Evolutionary conservation across 1,140 invertebrate species (phyloP), one percentile per base, ranked within the genome.

Genomic region (Drosophila melanica): DNA sequence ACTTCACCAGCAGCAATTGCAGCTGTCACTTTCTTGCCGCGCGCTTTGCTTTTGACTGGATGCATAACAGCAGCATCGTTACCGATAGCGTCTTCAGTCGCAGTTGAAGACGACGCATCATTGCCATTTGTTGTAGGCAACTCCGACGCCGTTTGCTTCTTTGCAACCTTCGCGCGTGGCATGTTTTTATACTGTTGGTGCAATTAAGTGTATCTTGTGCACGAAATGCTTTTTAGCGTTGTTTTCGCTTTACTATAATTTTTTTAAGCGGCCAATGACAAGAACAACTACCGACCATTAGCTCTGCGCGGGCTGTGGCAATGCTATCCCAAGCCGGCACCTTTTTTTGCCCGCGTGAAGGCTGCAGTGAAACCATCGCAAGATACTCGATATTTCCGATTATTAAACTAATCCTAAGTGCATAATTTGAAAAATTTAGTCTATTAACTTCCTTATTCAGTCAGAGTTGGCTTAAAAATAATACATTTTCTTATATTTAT

Each of bases 221-320:
- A 55, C 33, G 44, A 39, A 64, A 35, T 48, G 12, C 16, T 11
- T n/a, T 2, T 1, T 1, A 10, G 33, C 27, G 12, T 8, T 45
- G 8, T 41, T 68, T 14, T 48, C 16, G 47, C 30, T 39, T 58
- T 45, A 16, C 7, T 37, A 23, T 59, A 23, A 20, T 27, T 44
- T 9, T 44, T 54, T 12, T 8, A 35, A 39, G 33, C 7, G 11
- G 7, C 14, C 20, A 54, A 66, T 55, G 51, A 45, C 57, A 73
- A 80, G 57, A 69, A 65, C 53, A 58, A 75, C 51, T 44, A 42
- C 44, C 30, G 30, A 37, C 53, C 10, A 58, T 35, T 35, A 57
- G 14, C 63, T 48, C 75, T 82, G 79, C 79, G 79, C 79, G 79
- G 77, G 79, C 65, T 82, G 82, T 64, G 64, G 53, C 70, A 73